These are phyloP conservation scores for Halictus rubicundus DNA, from an alignment of 1,140 invertebrate genomes.

Conservation along the genomic window DNA sequence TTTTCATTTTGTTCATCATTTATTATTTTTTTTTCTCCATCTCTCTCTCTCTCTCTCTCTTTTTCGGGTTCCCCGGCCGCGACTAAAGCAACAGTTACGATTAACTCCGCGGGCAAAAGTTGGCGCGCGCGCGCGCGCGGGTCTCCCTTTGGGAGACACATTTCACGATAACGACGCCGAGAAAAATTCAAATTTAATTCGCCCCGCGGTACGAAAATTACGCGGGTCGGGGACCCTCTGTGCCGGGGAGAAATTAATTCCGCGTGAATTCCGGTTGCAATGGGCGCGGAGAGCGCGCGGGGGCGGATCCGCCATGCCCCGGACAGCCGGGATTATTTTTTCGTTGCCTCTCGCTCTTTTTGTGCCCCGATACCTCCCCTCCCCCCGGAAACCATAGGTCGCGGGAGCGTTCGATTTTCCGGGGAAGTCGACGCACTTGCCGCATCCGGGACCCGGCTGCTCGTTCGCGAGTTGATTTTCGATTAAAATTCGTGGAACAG, in stretches of 20 bases:
- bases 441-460: neutral
- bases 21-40: no score
- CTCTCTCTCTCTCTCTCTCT: no score
- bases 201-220: slow-evolving; percentile 21
- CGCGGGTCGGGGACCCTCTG: neutral
- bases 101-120: slow-evolving; percentile 35
- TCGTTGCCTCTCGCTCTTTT: neutral
- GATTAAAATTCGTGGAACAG: slow-evolving; percentile 33
- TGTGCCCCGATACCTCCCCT: no score
- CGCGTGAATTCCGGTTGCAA: slow-evolving; percentile 18
- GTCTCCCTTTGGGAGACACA: slow-evolving; percentile 41
- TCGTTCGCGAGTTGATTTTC: slow-evolving; percentile 29
- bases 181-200: slow-evolving; percentile 46
- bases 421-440: neutral
- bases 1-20: no score
- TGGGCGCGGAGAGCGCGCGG: no score
- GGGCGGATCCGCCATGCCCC: no score
- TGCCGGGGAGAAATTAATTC: slow-evolving; percentile 30
- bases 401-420: neutral
- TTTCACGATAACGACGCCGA: slow-evolving; percentile 34
- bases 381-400: neutral
- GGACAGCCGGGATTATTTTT: neutral
- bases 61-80: neutral
- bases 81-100: slow-evolving; percentile 41
- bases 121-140: slow-evolving; percentile 3